Evolutionary conservation across 1,140 invertebrate genomes (phyloP), one percentile per base, ranked within the genome.

Genomic region (Spodoptera litura): DNA sequence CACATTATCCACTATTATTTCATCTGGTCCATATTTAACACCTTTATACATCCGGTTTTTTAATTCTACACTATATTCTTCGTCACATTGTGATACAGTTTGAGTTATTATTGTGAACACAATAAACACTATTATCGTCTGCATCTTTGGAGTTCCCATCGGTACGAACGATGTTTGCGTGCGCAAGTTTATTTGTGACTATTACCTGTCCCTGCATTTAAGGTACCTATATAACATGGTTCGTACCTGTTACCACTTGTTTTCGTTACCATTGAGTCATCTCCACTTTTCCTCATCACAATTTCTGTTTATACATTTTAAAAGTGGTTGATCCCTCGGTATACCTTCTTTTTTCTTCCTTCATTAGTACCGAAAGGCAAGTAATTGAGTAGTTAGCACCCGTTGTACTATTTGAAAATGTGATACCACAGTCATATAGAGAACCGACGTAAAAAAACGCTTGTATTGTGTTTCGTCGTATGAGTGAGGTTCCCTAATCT

Each of bases 91-190:
- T 12, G 58, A 61, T 61, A 2, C 12, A 35, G 27, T 31, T 31
- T 13, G 25, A 27, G 58, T 31, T 31, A 61, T 61, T 35, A 61
- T 61, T 12, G 27, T 15, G 27, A 61, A 13, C 27, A 61, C 27
- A 31, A 61, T 61, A 61, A 61, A 4, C 9, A 61, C 5, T 3
- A 56, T 20, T 10, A 56, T 20, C 4, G 58, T 31, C 27, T 61
- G 15, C 27, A 61, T 61, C 25, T 61, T 35, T 3, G 0, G 1
- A 35, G 11, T 3, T 25, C 38, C 9, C 38, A 44, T 68, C 13
- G n/a, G 62, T 66, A 66, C 62, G 62, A 15, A 66, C 62, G 62
- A 15, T 49, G n/a, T 35, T 9, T 15, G 62, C 62, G 62, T 25
- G 15, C 62, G 62, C 62, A 20, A 12, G 62, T 66, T 12, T 49